Evolutionary conservation across 2,888 invertebrate genomes (phyloP).

Genomic region (Acrocyrtus sp.): DNA sequence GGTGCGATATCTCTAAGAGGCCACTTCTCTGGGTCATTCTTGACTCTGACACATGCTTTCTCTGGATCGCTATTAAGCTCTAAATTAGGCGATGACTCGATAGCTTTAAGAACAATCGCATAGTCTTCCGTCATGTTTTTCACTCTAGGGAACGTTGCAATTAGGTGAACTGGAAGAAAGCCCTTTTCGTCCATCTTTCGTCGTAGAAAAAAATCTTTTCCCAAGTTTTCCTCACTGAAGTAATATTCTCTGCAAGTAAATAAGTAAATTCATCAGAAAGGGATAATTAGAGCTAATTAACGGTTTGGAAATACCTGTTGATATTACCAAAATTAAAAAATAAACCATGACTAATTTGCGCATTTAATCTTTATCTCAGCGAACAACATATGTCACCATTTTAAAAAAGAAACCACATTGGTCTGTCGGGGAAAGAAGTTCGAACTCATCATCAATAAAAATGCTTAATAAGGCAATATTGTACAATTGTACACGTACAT

Average conservation of each 20-base stretch:
- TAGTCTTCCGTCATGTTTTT: conserved; percentile 60
- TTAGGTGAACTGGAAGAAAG: conserved; percentile 90
- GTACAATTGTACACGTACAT: background rate
- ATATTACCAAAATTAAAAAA: too few species aligned
- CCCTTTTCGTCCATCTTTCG: conserved; percentile 75
- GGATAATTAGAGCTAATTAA: too few species aligned
- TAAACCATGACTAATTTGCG: too few species aligned
- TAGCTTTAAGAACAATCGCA: conserved; percentile 53
- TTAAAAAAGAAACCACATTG: too few species aligned
- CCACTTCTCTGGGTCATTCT: conserved; percentile 86
- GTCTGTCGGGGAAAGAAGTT: too few species aligned
- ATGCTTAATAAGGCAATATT: too few species aligned
- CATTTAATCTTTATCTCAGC: too few species aligned
- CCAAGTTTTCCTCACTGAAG: conserved; percentile 96
- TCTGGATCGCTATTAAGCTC: conserved; percentile 53
- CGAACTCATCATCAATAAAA: too few species aligned
- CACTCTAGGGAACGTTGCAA: conserved; percentile 96
- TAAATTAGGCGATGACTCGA: conserved; percentile 53
- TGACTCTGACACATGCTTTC: conserved; percentile 72
- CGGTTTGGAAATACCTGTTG: too few species aligned
- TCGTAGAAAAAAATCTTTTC: conserved; percentile 94
- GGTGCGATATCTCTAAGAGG: conserved; percentile 76
- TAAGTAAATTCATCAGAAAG: background rate
- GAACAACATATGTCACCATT: too few species aligned
- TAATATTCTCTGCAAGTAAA: conserved; percentile 90